These are phyloP conservation scores for Priocnemis perturbator DNA, from an alignment of 2,888 invertebrate genomes.

Conservation along the genomic window DNA sequence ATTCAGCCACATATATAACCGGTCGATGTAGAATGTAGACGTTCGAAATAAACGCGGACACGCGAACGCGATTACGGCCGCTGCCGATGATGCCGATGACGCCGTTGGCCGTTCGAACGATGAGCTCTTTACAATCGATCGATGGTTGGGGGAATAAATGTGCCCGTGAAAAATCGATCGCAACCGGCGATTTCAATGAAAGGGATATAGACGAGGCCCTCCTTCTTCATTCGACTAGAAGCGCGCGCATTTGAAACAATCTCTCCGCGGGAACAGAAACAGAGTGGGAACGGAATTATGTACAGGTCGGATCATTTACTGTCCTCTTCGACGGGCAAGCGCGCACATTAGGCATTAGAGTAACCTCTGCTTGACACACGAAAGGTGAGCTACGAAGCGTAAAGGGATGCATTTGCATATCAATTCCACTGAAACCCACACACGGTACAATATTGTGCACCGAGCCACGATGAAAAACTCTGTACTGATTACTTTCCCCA, in stretches of 20 bases:
- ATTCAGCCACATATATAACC: conserved; percentile 10
- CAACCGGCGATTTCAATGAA: no score
- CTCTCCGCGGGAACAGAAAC: not conserved
- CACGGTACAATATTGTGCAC: conserved; percentile 38
- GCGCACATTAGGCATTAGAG: no score
- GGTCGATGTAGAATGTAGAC: not conserved
- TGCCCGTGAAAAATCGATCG: no score
- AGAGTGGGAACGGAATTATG: not conserved
- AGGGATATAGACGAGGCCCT: no score
- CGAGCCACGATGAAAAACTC: conserved; percentile 42
- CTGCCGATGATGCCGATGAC: no score
- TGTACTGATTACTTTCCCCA: conserved; percentile 33
- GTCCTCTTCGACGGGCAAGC: not conserved
- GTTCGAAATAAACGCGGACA: not conserved
- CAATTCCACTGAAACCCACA: conserved; percentile 48
- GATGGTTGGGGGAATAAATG: no score
- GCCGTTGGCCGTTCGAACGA: no score
- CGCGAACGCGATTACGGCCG: conserved; percentile 11
- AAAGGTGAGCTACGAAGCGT: conserved; percentile 24
- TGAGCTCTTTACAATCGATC: no score
- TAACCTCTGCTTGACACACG: not conserved
- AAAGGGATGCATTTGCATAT: conserved; percentile 54
- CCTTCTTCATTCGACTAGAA: not conserved
- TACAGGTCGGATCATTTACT: not conserved
- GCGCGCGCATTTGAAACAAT: not conserved